A percentile compares a stretch with the other conserved stretches of the same genome.
These are phyloP conservation scores for Catharus fuscescens DNA, from an alignment of 2,113 vertebrate genomes.

Conservation along the genomic window DNA sequence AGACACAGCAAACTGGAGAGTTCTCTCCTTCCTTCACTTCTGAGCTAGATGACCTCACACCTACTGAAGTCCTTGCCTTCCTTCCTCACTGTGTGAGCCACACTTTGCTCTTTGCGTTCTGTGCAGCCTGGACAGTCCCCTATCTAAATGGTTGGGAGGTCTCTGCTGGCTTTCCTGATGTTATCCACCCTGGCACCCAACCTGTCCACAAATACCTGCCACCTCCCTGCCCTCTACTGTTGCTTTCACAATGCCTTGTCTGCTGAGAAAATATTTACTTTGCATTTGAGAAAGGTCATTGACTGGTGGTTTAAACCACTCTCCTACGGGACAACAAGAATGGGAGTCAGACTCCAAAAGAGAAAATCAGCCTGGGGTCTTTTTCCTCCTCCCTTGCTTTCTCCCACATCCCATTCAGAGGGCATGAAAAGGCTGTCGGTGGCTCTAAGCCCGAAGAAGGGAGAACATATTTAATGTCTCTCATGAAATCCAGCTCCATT, in stretches of 20 bases:
- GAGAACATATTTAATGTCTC: not conserved
- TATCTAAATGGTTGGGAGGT: not conserved
- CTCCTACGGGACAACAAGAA: not conserved
- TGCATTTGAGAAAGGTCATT: constrained; percentile 35
- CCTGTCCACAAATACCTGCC: not conserved
- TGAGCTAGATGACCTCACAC: not conserved
- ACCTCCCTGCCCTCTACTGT: not conserved
- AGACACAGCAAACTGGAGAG: not conserved
- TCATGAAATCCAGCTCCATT: not conserved
- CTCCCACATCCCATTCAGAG: constrained; percentile 4
- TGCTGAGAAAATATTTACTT: constrained; percentile 39
- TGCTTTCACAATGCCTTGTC: not conserved
- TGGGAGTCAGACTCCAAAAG: not conserved
- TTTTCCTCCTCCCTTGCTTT: not conserved
- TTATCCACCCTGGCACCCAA: not conserved
- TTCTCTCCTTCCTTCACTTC: not conserved
- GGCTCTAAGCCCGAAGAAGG: not conserved
- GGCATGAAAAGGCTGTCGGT: not conserved
- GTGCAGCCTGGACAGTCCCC: not conserved
- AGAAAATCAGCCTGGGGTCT: constrained; percentile 12
- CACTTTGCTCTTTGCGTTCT: not conserved
- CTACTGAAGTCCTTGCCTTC: not conserved
- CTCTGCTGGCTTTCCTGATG: not conserved
- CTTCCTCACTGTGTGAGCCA: not conserved
- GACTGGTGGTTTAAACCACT: not conserved